Percentiles rank a stretch among this genome's conserved stretches.
Conservation (phyloP, 2,113 vertebrate species). For the Sardina pilchardus region DNA sequence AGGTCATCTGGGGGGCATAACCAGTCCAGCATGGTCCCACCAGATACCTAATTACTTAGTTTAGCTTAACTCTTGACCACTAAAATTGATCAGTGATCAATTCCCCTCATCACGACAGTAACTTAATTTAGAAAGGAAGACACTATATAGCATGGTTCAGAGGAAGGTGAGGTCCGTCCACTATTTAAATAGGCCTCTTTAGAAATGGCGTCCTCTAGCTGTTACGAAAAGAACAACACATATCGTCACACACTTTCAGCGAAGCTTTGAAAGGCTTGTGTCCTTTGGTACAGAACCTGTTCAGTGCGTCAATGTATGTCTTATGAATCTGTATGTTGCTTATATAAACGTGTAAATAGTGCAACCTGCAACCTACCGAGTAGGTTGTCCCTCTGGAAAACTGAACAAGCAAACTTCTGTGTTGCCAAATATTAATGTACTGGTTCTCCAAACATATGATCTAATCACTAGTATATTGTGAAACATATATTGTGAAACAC, state of each 20-base stretch:
- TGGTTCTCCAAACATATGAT: background rate
- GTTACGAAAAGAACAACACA: background rate
- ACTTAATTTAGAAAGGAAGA: background rate
- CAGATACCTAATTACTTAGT: background rate
- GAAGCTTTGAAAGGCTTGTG: background rate
- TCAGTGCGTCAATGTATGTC: background rate
- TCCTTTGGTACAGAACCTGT: background rate
- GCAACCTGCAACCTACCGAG: no score
- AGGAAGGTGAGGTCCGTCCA: background rate
- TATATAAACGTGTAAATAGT: no score
- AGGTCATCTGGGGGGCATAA: no score
- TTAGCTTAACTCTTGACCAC: background rate
- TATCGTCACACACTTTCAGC: background rate
- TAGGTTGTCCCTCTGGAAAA: no score
- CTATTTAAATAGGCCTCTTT: background rate
- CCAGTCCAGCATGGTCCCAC: background rate
- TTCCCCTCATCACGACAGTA: background rate
- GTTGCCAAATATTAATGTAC: background rate
- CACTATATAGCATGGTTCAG: no score
- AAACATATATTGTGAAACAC: no score
- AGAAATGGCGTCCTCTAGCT: background rate
- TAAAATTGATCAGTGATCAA: background rate
- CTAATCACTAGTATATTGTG: background rate
- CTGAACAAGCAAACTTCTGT: no score
- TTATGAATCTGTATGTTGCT: no score